Base-by-base conservation (phyloP, 2,113 vertebrate genomes). In the Stegastes partitus region DNA sequence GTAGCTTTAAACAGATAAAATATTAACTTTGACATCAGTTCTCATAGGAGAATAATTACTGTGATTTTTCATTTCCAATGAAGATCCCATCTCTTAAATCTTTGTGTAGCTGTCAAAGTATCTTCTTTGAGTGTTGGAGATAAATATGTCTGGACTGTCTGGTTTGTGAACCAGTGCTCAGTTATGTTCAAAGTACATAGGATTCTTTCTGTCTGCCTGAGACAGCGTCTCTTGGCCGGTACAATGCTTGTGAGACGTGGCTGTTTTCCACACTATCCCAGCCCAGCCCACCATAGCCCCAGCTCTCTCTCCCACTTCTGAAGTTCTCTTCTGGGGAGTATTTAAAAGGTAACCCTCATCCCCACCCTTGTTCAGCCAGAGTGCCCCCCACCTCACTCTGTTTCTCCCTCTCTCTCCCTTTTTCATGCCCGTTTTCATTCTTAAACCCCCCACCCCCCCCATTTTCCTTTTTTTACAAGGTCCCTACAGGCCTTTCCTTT, bases 251-350 rank as follows among this genome's bases (percentile, higher is more conserved):
- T 92, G 93, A 94, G 90, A 93, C 90, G 86, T 93, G 94, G 90
- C 91, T 91, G 89, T 93, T 94, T 93, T 93, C 92, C 93, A 92
- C 77, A 58, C 81, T 81, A 82, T 66, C 68, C 66, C 83, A 87
- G 83, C 82, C 73, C 85, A 78, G 79, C 80, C 87, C 77, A 83
- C 59, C 34, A 62, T 50, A 57, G 68, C 82, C 83, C 49, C 72
- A 26, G 59, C 87, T 83, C 79, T 47, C 82, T 70, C 79, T 70
- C 75, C 81, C 62, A 72, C 82, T 76, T 84, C 83, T 87, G 63
- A 88, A 83, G 83, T 84, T 84, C 58, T 82, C 74, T 84, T 92
- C 63, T 90, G 65, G 76, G 90, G 85, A 89, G 56, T 63, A 79
- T 90, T 87, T 82, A 83, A 89, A 93, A 90, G 90, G 77, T 89